These are phyloP conservation scores for Lymantria monacha DNA, from an alignment of 2,888 invertebrate species.

Conservation along the genomic window DNA sequence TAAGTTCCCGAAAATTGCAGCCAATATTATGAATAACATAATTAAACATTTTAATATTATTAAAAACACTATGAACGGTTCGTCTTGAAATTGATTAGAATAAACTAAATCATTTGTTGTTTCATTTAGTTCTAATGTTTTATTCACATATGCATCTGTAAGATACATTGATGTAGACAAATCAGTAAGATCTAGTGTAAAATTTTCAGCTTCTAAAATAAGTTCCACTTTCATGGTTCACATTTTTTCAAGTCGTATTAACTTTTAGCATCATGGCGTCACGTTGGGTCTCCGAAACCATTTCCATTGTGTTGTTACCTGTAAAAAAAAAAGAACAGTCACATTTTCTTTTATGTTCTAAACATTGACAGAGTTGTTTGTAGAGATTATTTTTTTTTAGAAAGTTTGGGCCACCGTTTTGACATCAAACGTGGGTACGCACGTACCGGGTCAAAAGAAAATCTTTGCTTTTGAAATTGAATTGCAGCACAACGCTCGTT, in stretches of 20 bases:
- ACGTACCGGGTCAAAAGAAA: conserved; percentile 21
- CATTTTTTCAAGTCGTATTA: conserved; percentile 51
- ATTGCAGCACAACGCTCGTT: background rate
- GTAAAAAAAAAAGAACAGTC: conserved; percentile 30
- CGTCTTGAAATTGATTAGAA: conserved; percentile 62
- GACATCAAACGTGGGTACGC: conserved; percentile 24
- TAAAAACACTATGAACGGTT: conserved; percentile 81
- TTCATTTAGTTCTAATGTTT: conserved; percentile 57
- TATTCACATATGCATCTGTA: conserved; percentile 63
- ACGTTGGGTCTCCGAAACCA: conserved; percentile 13
- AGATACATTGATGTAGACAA: conserved; percentile 75
- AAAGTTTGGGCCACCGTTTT: conserved; percentile 13
- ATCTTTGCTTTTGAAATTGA: conserved; percentile 7
- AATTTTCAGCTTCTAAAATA: conserved; percentile 55
- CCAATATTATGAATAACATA: conserved; percentile 93
- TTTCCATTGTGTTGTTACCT: conserved; percentile 39
- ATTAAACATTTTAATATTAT: conserved; percentile 88
- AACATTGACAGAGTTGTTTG: conserved; percentile 12
- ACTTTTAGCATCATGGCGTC: conserved; percentile 47
- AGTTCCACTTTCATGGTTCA: conserved; percentile 68
- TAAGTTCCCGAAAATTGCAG: conserved; percentile 94
- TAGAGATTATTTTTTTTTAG: conserved; percentile 15
- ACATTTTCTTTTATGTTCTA: conserved; percentile 20
- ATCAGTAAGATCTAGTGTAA: conserved; percentile 62
- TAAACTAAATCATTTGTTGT: conserved; percentile 62